A percentile compares a stretch with the other conserved stretches of the same genome.
Conservation (phyloP, 2,797 vertebrate genomes). For the Eutrigla gurnardus region DNA sequence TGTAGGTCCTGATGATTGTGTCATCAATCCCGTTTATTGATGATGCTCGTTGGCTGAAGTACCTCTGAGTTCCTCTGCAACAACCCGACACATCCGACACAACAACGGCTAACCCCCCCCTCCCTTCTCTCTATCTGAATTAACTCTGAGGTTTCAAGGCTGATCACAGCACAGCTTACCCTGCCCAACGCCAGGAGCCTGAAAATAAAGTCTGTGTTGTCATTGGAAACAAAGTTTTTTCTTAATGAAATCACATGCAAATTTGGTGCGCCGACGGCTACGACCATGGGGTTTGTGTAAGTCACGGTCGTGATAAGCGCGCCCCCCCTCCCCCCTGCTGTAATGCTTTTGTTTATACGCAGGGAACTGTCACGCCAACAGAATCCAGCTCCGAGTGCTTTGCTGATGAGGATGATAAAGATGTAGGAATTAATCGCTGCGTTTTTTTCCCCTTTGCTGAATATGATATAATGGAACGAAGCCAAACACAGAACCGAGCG, state of each 20-base stretch:
- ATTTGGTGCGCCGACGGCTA: slow-evolving; percentile 55
- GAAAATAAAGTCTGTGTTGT: slow-evolving; percentile 58
- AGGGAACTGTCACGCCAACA: slow-evolving; percentile 43
- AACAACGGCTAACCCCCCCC: slow-evolving; percentile 27
- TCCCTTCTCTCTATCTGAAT: slow-evolving; percentile 45
- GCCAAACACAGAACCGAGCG: slow-evolving; percentile 37
- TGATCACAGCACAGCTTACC: slow-evolving; percentile 37
- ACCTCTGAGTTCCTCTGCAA: slow-evolving; percentile 40
- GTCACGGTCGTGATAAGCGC: slow-evolving; percentile 57
- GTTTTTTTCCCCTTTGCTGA: slow-evolving; percentile 43
- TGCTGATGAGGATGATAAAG: slow-evolving; percentile 68
- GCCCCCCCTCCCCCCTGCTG: background rate
- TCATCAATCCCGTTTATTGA: slow-evolving; percentile 76
- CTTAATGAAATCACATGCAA: slow-evolving; percentile 66
- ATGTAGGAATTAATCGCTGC: slow-evolving; percentile 62
- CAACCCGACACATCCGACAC: slow-evolving; percentile 44
- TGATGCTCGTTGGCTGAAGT: slow-evolving; percentile 62
- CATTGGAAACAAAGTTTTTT: slow-evolving; percentile 31
- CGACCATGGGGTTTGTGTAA: slow-evolving; percentile 60
- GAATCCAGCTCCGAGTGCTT: slow-evolving; percentile 53
- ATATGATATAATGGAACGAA: slow-evolving; percentile 53
- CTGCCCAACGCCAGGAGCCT: slow-evolving; percentile 42
- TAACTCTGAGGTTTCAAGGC: slow-evolving; percentile 47
- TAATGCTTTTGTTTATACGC: slow-evolving; percentile 60
- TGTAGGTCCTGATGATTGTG: slow-evolving; percentile 57